Conservation (phyloP, 2,797 vertebrate species). For the Ambastaia sidthimunki region DNA sequence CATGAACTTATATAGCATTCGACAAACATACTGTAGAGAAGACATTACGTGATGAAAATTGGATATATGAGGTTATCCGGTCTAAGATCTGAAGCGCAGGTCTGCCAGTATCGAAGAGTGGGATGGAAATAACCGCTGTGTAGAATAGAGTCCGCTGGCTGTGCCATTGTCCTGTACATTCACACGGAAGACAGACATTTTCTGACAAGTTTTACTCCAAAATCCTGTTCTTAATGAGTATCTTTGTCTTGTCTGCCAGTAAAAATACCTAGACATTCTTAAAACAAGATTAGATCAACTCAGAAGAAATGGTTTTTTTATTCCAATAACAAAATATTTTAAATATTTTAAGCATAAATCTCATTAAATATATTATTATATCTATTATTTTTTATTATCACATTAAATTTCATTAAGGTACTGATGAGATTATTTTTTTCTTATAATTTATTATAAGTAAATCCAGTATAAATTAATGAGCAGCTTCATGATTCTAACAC, state of each 20-base stretch:
- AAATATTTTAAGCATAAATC: neutral
- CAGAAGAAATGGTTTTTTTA: neutral
- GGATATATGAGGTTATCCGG: conserved; percentile 95
- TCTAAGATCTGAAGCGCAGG: conserved; percentile 74
- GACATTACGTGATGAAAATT: conserved; percentile 90
- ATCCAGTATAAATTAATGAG: conserved; percentile 2
- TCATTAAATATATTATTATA: neutral
- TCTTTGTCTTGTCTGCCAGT: neutral
- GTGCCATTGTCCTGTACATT: conserved; percentile 74
- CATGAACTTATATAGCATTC: neutral
- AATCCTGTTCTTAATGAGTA: neutral
- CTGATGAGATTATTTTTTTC: neutral
- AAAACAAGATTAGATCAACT: neutral
- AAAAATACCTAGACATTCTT: neutral
- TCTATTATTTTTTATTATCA: neutral
- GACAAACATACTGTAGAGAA: neutral
- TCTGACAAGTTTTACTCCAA: neutral
- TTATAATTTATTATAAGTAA: neutral
- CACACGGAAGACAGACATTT: neutral
- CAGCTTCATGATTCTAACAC: neutral
- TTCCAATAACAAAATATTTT: neutral
- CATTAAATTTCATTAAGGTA: neutral
- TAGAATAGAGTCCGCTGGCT: conserved; percentile 83
- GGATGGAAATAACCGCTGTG: conserved; percentile 96
- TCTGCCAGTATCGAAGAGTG: conserved; percentile 91